Percentiles rank a stretch among this genome's conserved stretches.
These are phyloP conservation scores for Catharus ustulatus DNA, from an alignment of 2,797 vertebrate genomes.

Conservation along the genomic window DNA sequence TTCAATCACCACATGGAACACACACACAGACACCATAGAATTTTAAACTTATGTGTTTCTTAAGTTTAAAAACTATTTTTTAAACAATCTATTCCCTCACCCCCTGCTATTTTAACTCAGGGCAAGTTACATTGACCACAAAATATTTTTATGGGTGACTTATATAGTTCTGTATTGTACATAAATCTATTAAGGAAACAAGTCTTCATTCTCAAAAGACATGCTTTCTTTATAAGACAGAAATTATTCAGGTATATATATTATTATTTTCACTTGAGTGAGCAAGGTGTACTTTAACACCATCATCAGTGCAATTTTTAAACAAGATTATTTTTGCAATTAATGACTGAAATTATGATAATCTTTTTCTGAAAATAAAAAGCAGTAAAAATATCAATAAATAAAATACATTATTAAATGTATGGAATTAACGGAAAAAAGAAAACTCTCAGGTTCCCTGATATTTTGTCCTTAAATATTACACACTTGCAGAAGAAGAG, in stretches of 20 bases:
- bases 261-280: background rate
- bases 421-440: background rate
- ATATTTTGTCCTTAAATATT: background rate
- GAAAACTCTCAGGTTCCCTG: accelerated
- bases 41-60: background rate
- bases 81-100: background rate
- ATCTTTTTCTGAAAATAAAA: background rate
- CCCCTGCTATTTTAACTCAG: background rate
- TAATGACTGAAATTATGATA: background rate
- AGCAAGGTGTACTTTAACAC: background rate
- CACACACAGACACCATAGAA: background rate
- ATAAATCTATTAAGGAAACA: background rate
- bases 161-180: background rate
- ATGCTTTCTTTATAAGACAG: background rate
- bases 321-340: background rate
- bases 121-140: background rate
- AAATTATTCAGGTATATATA: background rate
- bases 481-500: background rate
- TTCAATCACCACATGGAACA: background rate
- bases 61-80: background rate
- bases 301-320: accelerated
- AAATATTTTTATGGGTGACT: background rate
- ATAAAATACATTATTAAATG: background rate
- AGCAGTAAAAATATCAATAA: background rate
- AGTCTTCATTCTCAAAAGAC: background rate